Evolutionary conservation across 2,888 invertebrate species (phyloP).

Genomic region (Yponomeuta cagnagella): DNA sequence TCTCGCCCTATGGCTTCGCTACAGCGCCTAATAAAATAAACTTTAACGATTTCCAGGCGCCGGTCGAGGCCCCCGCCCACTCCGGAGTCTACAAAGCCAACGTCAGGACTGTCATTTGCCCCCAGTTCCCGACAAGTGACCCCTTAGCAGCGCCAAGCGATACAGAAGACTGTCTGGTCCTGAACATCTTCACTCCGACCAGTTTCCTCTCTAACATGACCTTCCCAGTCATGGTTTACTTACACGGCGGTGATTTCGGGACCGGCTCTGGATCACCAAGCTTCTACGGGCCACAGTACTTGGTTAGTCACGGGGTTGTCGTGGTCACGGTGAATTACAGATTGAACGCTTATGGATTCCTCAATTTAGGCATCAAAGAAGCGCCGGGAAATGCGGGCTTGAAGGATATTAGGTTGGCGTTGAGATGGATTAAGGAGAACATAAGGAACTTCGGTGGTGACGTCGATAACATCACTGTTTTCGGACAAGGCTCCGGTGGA

Average conservation of each 20-base stretch:
- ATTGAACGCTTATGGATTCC: conserved; percentile 62
- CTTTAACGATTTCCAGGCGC: conserved; percentile 41
- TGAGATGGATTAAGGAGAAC: conserved; percentile 61
- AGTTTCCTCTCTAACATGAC: conserved; percentile 32
- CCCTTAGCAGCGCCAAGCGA: conserved; percentile 57
- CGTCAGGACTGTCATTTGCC: conserved; percentile 48
- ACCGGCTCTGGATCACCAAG: conserved; percentile 57
- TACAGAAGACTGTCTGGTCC: conserved; percentile 63
- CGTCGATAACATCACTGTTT: conserved; percentile 59
- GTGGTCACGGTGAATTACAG: conserved; percentile 70
- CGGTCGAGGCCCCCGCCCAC: conserved; percentile 44
- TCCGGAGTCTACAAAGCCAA: conserved; percentile 55
- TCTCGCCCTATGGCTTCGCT: too few species aligned
- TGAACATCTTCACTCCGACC: conserved; percentile 59
- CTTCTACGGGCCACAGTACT: conserved; percentile 64
- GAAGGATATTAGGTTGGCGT: conserved; percentile 63
- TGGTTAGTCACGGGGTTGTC: conserved; percentile 56
- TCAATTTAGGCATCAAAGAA: conserved; percentile 53
- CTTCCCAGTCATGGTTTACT: conserved; percentile 60
- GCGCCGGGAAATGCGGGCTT: conserved; percentile 68
- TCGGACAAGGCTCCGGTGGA: conserved; percentile 66
- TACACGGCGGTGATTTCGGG: conserved; percentile 71
- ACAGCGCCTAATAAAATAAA: neutral
- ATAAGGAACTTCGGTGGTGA: conserved; percentile 57
- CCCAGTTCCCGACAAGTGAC: conserved; percentile 57